Conservation (phyloP, 2,113 vertebrate species). For the Anolis carolinensis region DNA sequence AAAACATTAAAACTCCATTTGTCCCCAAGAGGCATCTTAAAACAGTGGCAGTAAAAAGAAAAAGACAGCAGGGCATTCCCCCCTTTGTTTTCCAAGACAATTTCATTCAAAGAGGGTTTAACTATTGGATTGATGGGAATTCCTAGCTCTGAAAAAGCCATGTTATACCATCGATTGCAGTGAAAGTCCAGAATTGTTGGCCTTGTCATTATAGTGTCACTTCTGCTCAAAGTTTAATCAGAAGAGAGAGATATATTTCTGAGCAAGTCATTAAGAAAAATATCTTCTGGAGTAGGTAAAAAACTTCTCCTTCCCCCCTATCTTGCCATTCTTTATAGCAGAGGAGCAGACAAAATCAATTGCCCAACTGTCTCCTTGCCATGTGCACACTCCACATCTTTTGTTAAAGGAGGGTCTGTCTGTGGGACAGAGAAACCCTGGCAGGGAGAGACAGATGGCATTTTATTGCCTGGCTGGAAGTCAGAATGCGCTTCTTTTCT, state of each 20-base stretch:
- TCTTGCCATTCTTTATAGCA: neutral
- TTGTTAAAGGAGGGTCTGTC: slow-evolving; percentile 52
- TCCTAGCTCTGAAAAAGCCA: slow-evolving; percentile 17
- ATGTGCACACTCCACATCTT: slow-evolving; percentile 28
- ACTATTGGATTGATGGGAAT: slow-evolving; percentile 31
- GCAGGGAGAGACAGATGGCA: slow-evolving; percentile 68
- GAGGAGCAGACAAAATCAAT: neutral
- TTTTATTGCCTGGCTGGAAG: slow-evolving; percentile 68
- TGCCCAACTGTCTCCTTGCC: accelerated
- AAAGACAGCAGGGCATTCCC: neutral
- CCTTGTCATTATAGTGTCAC: neutral
- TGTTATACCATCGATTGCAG: accelerated
- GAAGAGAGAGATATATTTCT: neutral
- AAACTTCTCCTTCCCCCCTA: neutral
- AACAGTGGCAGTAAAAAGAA: no score
- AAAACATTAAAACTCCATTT: no score
- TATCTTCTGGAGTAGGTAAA: neutral
- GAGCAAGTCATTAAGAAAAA: no score
- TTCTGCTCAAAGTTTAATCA: accelerated
- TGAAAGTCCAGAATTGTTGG: neutral
- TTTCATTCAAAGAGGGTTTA: slow-evolving; percentile 31
- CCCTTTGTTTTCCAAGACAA: slow-evolving; percentile 35
- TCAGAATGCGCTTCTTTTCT: slow-evolving; percentile 31
- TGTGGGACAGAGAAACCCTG: slow-evolving; percentile 43
- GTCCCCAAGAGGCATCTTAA: no score